Conservation (phyloP, 2,113 vertebrate species). For the Chaetorhynchus papuensis region DNA sequence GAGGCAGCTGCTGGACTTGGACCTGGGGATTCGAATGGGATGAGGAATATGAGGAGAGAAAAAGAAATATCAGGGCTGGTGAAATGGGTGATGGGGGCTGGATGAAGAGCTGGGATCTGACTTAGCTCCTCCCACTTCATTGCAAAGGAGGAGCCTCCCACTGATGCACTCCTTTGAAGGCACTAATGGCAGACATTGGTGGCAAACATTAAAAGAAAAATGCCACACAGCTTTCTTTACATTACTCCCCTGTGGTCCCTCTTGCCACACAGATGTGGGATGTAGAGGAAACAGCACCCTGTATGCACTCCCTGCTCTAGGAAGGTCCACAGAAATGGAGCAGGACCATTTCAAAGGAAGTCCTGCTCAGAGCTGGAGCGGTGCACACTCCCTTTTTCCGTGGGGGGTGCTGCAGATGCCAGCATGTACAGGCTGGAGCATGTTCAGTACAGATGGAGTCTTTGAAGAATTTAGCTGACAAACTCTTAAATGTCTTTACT, state of each 20-base stretch:
- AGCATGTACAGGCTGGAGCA: slow-evolving; percentile 49
- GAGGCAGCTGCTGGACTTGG: neutral
- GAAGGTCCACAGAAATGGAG: neutral
- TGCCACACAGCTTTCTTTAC: neutral
- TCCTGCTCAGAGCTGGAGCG: neutral
- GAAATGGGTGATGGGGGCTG: neutral
- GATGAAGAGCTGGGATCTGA: neutral
- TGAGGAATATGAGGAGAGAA: neutral
- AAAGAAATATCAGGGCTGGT: neutral
- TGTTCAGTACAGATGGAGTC: slow-evolving; percentile 59
- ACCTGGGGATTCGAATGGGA: neutral
- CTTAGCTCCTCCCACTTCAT: neutral
- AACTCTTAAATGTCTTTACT: slow-evolving; percentile 61
- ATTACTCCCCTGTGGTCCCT: neutral
- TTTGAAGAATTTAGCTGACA: slow-evolving; percentile 66
- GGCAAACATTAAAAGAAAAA: neutral
- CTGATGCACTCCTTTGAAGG: neutral
- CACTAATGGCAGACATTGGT: neutral
- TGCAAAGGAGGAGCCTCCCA: neutral
- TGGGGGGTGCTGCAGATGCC: slow-evolving; percentile 42
- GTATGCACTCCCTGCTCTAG: neutral
- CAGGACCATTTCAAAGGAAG: neutral
- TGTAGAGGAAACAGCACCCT: neutral
- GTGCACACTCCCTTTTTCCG: neutral
- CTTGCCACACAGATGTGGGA: neutral